Base-by-base conservation (phyloP, 2,113 vertebrate species). In the Rhodinocichla rosea region DNA sequence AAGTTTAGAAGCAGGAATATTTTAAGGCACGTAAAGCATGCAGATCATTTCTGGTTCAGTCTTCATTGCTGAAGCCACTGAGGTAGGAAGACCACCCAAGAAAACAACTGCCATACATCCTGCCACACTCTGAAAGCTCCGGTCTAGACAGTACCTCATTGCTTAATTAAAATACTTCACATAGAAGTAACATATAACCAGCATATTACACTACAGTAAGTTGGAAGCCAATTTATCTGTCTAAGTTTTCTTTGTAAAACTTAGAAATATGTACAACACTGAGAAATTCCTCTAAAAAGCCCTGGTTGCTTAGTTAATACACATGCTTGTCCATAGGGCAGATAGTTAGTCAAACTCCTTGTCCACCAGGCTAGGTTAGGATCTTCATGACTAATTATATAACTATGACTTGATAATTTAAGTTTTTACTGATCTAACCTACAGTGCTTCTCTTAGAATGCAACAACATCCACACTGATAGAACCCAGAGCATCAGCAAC, bases 271-370 rank as follows among this genome's bases (percentile, higher is more conserved):
- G 5, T 17, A 64, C 1, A 2, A 33, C 15, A 64, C 7, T 17
- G 13, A 77, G n/a, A 77, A 80, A 71, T 18, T 56, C 39, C 32
- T 64, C 75, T 27, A 44, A 60, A 65, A 85, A 68, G 35, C 14
- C 55, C 8, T 42, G 35, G 23, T 11, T 65, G 6, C 9, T 84
- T 45, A 59, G 60, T 45, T 67, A 67, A 45, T 32, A 35, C 30
- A 45, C 5, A 12, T 20, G n/a, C 6, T 74, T 87, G 28, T 50
- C n/a, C 28, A 28, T 1, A 2, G 14, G 6, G 42, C 0, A 79
- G 19, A 24, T 2, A 75, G 55, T 50, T 50, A 62, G 26, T n/a
- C 30, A 62, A 53, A 55, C 7, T 44, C 27, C 23, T 11, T 56
- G 22, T 13, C n/a, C 32, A 60, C 27, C 13, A 30, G 5, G 7